Conservation (phyloP, 92 coral and sea anemone genomes). For the Porites cylindrica region DNA sequence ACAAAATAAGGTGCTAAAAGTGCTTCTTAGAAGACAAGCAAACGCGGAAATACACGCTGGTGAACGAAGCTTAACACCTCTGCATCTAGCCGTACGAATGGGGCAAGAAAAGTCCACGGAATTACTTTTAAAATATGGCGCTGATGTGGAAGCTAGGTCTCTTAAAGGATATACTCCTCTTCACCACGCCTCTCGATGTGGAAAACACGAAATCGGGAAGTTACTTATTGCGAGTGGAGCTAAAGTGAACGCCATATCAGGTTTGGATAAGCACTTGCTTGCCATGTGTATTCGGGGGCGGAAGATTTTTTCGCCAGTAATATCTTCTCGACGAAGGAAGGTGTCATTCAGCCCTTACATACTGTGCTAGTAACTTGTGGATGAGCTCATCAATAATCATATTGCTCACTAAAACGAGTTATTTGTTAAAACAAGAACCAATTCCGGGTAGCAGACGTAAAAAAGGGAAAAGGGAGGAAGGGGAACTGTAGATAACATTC, state of each 20-base stretch:
- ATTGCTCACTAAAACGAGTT: too few species aligned
- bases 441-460: too few species aligned
- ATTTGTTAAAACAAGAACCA: too few species aligned
- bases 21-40: slow-evolving; percentile 71
- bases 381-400: too few species aligned
- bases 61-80: slow-evolving; percentile 69
- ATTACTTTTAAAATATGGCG: slow-evolving; percentile 66
- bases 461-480: too few species aligned
- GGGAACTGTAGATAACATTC: too few species aligned
- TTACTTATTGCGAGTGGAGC: slow-evolving; percentile 80
- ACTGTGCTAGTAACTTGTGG: too few species aligned
- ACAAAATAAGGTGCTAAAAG: slow-evolving; percentile 52
- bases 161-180: slow-evolving; percentile 63
- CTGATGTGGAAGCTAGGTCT: slow-evolving; percentile 72
- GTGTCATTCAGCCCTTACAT: too few species aligned
- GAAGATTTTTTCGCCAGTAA: too few species aligned
- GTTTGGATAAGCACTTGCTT: slow-evolving; percentile 8
- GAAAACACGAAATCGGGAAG: slow-evolving; percentile 67
- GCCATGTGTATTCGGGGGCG: neutral
- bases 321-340: too few species aligned
- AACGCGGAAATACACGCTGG: slow-evolving; percentile 65
- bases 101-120: slow-evolving; percentile 69
- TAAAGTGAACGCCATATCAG: slow-evolving; percentile 73
- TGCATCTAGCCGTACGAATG: slow-evolving; percentile 72
- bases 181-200: slow-evolving; percentile 87